Base-by-base conservation (phyloP, 2,113 vertebrate species). In the Zootoca vivipara region DNA sequence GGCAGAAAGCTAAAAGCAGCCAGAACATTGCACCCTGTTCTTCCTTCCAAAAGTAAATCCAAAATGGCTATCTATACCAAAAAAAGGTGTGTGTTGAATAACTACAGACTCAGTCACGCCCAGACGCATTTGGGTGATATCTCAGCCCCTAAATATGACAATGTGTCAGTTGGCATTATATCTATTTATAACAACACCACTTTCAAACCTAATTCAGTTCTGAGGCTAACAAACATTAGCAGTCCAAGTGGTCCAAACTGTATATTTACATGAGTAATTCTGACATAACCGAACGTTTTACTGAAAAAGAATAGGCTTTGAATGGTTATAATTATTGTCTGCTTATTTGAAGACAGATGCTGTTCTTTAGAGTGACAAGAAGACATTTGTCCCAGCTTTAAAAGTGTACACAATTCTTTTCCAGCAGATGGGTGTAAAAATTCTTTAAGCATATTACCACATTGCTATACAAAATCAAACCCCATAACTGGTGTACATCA, bases 391-490 rank as follows among this genome's bases (percentile, higher is more conserved):
- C 75, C 24, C 15, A 83, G 10, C 78, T 88, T 75, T 65, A 85
- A 65, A 75, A 42, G 67, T 28, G 18, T 1, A 62, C 82, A 85
- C 62, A 33, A 75, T 90, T 90, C 90, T 83, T 88, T 69, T 91
- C 38, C 83, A 65, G 92, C 56, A 89, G 85, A 89, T 73, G 24
- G 18, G 0, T 20, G 64, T 86, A 81, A 87, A 73, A 83, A 72
- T 28, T 35, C 65, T 87, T 52, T 84, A 73, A 70, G 85, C 10
- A 58, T 22, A 83, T 86, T 33, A 87, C 35, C 58, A 15, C 16
- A n/a, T 78, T 65, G 28, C 38, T 85, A 42, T n/a, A 85, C 88
- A 15, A 84, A 78, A 92, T 86, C 82, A 80, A 69, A 83, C 52
- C 65, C 67, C 35, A 87, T 72, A 77, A 65, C 56, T 91, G 20